Evolutionary conservation across 2,797 vertebrate genomes (phyloP).

Genomic region (Chiropotes sagulatus): DNA sequence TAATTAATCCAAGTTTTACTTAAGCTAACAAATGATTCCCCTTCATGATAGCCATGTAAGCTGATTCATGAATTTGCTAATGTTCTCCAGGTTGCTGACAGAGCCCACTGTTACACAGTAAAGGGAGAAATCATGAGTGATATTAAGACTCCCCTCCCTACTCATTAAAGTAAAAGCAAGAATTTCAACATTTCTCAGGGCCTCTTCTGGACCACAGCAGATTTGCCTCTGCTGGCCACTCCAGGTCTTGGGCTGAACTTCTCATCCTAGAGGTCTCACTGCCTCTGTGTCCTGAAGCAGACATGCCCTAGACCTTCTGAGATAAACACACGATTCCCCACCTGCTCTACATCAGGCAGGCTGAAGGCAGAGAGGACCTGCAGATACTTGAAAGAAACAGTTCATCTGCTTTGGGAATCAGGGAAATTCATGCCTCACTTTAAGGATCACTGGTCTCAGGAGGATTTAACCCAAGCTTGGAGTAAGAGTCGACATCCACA

Average conservation of each 20-base stretch:
- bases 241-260: not conserved
- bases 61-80: not conserved
- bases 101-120: not conserved
- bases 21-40: conserved; percentile 31
- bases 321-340: not conserved
- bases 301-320: not conserved
- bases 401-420: not conserved
- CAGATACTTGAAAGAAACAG: not conserved
- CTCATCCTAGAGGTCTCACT: not conserved
- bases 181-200: not conserved
- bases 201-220: not conserved
- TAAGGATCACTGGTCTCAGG: not conserved
- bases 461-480: not conserved
- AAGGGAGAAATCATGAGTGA: not conserved
- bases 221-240: not conserved
- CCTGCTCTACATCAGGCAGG: not conserved
- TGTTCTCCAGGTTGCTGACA: not conserved
- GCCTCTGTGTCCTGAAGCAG: not conserved
- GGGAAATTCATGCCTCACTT: not conserved
- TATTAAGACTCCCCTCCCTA: not conserved
- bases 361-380: not conserved
- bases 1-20: conserved; percentile 55
- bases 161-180: not conserved
- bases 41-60: not conserved
- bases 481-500: not conserved